Base-by-base conservation (phyloP, 2,888 invertebrate genomes). In the Venustoraphidia nigricollis region DNA sequence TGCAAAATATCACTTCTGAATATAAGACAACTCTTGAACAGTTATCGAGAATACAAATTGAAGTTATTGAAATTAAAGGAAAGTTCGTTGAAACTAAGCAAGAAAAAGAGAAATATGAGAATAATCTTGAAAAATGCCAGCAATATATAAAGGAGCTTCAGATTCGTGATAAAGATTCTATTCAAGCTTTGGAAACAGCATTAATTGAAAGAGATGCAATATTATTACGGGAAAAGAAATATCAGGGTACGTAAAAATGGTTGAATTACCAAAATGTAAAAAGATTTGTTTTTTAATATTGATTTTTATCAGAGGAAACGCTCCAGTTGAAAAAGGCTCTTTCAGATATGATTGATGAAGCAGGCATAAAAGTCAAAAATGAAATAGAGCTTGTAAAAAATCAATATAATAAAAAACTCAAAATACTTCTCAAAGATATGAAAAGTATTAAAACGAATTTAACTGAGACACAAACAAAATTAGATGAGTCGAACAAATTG, bases 321-420 rank as follows among this genome's bases (percentile, higher is more conserved):
- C 57, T 63, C 8, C 65, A 70, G 52, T 57, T 79, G 34, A 76
- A 77, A 41, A 64, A 69, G 44, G 66, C 65, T 1, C 64, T 81
- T 46, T 65, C 69, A 1, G 69, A 68, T 45, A 65, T 76, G 1
- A 70, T 75, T 59, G 70, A 71, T 38, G 75, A 78, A 45, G 70
- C 75, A 1, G 75, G 77, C 51, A 59, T 64, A 1, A 71, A 69
- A 51, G 69, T 76, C 38, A 75, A 76, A 55, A 66, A 59, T n/a
- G 80, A 85, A 61, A 65, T 79, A 44, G 69, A 69, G 6, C 67
- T 68, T 45, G 61, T 77, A 0, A 78, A 71, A 58, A 67, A 72
- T 3, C 72, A 71, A 52, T 77, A 76, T 54, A 72, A 74, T 34
- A 73, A 73, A 45, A 79, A 77, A 59, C 61, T 76, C 10, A 66